Base-by-base conservation (phyloP, 2,113 vertebrate genomes). In the Takifugu flavidus region DNA sequence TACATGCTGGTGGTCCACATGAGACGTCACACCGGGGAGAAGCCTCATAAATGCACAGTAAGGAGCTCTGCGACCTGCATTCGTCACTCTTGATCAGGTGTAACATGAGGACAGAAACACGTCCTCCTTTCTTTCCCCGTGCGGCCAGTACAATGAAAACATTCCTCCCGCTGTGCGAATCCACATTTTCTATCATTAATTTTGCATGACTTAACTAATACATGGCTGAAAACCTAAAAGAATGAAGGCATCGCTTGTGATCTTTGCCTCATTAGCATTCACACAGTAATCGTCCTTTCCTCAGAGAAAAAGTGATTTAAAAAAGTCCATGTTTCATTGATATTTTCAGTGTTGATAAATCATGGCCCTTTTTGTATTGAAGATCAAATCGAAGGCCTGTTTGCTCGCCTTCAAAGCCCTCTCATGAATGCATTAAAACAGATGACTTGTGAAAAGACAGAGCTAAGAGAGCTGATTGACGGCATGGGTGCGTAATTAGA, bases 1-100 rank as follows among this genome's bases (percentile, higher is more conserved):
- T 99, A 99, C 74, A 98, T 99, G 96, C 76, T 99, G 82, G 96
- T 99, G 74, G 97, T 99, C 62, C 97, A 99, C 86, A 98, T 98
- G 96, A 90, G 96, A 46, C 78, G 97, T 4, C 96, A 98, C 91
- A 99, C 97, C 0, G 96, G 96, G 26, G 96, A 99, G 87, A 98
- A 99, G 80, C 97, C 97, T 0, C 97, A 99, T 82, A 98, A 96
- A 73, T 99, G 96, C 92, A 97, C 96, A 68, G 97, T 98, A 88
- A 94, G 95, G 69, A 28, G 13, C 45, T 10, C 34, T 6, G 7
- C 34, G 7, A 39, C 11, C 34, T 39, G 34, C 34, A 39, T 8
- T 39, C 4, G 7, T 39, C 34, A 39, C 4, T 34, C 31, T 7
- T 34, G 31, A 39, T 39, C 34, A 20, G 20, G 8, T 39, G 1